phyloP scores from a whole-genome alignment of 2,113 vertebrate genomes.

The Scytalopus superciliaris region DNA sequence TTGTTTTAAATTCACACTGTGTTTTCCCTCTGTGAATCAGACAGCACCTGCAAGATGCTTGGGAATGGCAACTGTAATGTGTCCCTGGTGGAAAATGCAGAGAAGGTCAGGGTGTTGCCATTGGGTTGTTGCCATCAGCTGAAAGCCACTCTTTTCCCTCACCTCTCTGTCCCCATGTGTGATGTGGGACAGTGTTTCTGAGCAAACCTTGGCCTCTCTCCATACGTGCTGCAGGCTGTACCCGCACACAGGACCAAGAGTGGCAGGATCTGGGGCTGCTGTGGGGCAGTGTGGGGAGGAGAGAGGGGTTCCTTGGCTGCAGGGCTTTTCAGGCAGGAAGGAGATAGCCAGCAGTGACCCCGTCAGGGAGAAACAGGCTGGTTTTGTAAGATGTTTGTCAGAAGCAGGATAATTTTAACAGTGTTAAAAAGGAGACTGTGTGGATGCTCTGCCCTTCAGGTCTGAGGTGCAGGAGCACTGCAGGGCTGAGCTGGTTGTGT shows the following conservation, averaged over 20 bases:
- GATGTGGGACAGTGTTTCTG: background rate
- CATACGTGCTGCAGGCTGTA: background rate
- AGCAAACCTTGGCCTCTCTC: background rate
- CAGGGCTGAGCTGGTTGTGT: background rate
- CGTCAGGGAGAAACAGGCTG: background rate
- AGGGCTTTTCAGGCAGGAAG: background rate
- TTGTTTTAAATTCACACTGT: background rate
- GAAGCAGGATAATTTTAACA: background rate
- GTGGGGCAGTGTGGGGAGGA: background rate
- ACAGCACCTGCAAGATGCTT: background rate
- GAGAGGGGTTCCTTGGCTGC: background rate
- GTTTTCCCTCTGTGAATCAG: background rate
- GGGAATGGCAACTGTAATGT: background rate
- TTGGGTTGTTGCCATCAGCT: background rate
- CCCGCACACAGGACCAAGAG: fast-evolving
- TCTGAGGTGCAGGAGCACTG: background rate
- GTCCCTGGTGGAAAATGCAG: background rate
- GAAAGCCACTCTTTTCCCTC: background rate
- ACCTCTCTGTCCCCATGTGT: fast-evolving
- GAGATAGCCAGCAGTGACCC: background rate
- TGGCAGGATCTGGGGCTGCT: background rate
- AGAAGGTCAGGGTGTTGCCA: background rate
- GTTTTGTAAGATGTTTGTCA: background rate
- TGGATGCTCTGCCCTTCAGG: background rate
- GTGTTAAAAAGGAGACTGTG: background rate